A percentile compares a stretch with the other conserved stretches of the same genome.
phyloP scores from a whole-genome alignment of 2,797 vertebrate genomes.

The Melanotaenia boesemani region DNA sequence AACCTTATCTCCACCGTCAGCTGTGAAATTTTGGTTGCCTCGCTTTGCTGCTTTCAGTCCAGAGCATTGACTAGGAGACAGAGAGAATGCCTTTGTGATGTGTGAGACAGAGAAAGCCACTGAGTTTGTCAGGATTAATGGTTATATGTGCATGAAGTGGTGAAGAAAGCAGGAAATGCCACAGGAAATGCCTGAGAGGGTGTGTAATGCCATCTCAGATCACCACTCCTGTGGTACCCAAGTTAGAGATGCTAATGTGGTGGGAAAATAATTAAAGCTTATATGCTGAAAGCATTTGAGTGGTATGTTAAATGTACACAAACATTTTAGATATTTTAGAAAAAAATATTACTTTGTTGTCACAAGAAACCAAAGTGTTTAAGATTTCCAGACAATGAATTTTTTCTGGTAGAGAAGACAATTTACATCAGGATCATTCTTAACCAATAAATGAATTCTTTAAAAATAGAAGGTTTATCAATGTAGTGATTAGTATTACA shows the following conservation, averaged over 20 bases:
- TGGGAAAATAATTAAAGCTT: slow-evolving; percentile 52
- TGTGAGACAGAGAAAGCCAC: slow-evolving; percentile 64
- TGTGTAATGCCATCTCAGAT: slow-evolving; percentile 83
- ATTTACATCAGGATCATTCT: not conserved
- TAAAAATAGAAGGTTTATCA: not conserved
- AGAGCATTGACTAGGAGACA: slow-evolving; percentile 29
- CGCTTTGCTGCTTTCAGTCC: slow-evolving; percentile 38
- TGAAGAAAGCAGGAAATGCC: slow-evolving; percentile 68
- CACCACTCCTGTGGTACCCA: slow-evolving; percentile 58
- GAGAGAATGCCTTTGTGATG: slow-evolving; percentile 70
- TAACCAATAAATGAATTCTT: too few species aligned
- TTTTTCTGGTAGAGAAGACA: not conserved
- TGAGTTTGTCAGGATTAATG: slow-evolving; percentile 73
- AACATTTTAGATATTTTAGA: slow-evolving; percentile 13
- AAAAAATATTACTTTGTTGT: not conserved
- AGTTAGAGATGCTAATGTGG: slow-evolving; percentile 65
- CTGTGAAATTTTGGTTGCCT: slow-evolving; percentile 56
- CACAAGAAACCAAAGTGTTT: not conserved
- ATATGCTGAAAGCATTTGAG: slow-evolving; percentile 24
- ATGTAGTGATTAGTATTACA: not conserved
- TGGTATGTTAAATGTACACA: slow-evolving; percentile 21
- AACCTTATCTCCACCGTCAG: slow-evolving; percentile 73
- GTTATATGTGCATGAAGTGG: slow-evolving; percentile 74
- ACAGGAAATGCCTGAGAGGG: slow-evolving; percentile 84
- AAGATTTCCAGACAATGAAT: too few species aligned